Conservation (phyloP, 2,797 vertebrate species). For the Danio jaintianensis region DNA sequence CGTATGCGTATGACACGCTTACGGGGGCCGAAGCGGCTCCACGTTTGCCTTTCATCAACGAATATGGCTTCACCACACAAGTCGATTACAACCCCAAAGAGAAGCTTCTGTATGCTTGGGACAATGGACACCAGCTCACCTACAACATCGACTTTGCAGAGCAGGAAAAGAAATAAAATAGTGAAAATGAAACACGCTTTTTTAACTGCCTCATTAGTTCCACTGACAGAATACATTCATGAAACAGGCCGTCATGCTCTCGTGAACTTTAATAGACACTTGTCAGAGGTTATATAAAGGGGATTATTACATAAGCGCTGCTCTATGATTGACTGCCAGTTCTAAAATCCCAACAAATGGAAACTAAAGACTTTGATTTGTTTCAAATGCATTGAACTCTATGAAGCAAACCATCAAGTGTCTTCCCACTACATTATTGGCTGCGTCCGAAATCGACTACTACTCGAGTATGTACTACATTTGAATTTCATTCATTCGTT, state of each 20-base stretch:
- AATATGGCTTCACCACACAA: constrained; percentile 90
- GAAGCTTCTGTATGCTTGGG: constrained; percentile 93
- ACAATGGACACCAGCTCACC: constrained; percentile 94
- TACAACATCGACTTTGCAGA: constrained; percentile 88
- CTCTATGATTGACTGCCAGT: constrained; percentile 3
- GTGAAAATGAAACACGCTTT: no score
- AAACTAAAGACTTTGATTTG: no score
- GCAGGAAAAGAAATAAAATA: constrained; percentile 64
- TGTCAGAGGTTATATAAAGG: neutral
- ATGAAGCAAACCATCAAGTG: no score
- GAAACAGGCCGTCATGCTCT: neutral
- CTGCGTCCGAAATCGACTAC: no score
- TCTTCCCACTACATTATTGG: no score
- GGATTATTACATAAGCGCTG: neutral
- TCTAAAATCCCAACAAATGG: neutral
- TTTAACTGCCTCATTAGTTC: neutral
- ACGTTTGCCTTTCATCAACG: constrained; percentile 87
- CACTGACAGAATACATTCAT: neutral
- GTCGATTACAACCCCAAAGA: constrained; percentile 97
- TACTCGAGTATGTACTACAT: no score
- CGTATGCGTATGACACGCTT: constrained; percentile 94
- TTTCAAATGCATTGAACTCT: no score
- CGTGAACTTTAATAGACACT: neutral
- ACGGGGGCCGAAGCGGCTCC: constrained; percentile 88
- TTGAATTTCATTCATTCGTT: no score